Evolutionary conservation across 2,888 invertebrate genomes (phyloP).

Genomic region (Ennomos quercinarius): DNA sequence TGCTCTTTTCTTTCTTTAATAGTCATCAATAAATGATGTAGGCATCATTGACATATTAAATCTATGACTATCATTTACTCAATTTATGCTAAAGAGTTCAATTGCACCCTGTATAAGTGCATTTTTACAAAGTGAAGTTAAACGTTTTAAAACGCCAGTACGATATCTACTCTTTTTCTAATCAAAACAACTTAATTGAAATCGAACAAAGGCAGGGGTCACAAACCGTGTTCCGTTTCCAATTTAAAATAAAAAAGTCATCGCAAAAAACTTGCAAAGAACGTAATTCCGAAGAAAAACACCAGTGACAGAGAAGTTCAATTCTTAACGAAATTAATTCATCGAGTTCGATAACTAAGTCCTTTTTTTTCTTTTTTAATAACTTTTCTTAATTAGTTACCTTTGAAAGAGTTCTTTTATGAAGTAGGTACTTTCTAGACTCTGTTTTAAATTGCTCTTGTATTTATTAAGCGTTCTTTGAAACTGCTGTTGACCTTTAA

Average conservation of each 20-base stretch:
- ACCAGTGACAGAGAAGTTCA: conserved; percentile 50
- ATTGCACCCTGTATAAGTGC: too few relatives aligned
- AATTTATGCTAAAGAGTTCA: too few relatives aligned
- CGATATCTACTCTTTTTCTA: conserved; percentile 14
- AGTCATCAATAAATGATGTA: too few relatives aligned
- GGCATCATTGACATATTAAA: too few relatives aligned
- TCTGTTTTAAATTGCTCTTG: conserved; percentile 48
- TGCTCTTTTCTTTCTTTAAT: too few relatives aligned
- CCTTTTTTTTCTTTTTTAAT: conserved; percentile 45
- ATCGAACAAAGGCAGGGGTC: conserved; percentile 19
- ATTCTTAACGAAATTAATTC: conserved; percentile 67
- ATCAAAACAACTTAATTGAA: conserved; percentile 24
- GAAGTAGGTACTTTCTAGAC: conserved; percentile 34
- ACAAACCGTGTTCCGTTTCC: conserved; percentile 24
- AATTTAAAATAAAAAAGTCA: conserved; percentile 32
- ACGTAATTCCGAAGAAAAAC: conserved; percentile 51
- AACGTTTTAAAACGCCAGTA: conserved; percentile 4
- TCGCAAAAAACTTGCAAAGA: conserved; percentile 32
- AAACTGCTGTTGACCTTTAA: conserved; percentile 53
- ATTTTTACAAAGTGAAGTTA: too few relatives aligned
- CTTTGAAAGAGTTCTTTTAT: conserved; percentile 50
- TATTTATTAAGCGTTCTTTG: conserved; percentile 49
- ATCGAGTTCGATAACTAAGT: conserved; percentile 55
- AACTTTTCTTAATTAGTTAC: conserved; percentile 56
- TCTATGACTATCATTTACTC: too few relatives aligned